Evolutionary conservation across 2,888 invertebrate species (phyloP), one percentile per base, ranked within the genome.

Genomic region (Fissipunctia ypsillon): DNA sequence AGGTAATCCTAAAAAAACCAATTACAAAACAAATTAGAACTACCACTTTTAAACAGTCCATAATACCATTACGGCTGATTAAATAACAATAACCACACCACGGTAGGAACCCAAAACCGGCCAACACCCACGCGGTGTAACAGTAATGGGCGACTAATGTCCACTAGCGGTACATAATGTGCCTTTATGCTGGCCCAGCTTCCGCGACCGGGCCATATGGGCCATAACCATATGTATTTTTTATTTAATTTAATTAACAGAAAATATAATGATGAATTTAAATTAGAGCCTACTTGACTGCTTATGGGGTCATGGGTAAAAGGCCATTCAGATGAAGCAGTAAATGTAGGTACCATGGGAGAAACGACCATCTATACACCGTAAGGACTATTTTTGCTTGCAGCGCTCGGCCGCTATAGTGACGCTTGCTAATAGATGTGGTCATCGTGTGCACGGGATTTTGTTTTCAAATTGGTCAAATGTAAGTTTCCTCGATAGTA

Each of bases 121-220:
- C 35, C 38, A 19, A n/a, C 88, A 76, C 88, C 89, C 83, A 88
- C 89, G 77, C 86, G 38, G 61, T 52, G n/a, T 86, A 88, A 84
- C 84, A 85, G 85, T 79, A 88, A 88, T 85, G 83, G 75, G 66
- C 61, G 86, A 86, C 79, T 85, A 83, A 86, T 86, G 81, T 67
- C 81, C 76, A 79, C 59, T 89, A 90, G 90, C 90, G 88, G 89
- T 84, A 87, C 59, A 52, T 77, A 79, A 84, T 84, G 75, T 60
- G 72, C 68, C 76, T 84, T 84, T 81, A 83, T 78, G 67, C 81
- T 85, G 80, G 73, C 54, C 71, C 72, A 81, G 67, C 78, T 71
- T 80, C 80, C 70, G 73, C 66, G 66, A 64, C 72, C 64, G 79
- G 65, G 78, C 76, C 80, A 80, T 81, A 61, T 73, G 54, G 45